These are phyloP conservation scores for Lepus europaeus DNA, from an alignment of 2,113 vertebrate species.

Conservation along the genomic window DNA sequence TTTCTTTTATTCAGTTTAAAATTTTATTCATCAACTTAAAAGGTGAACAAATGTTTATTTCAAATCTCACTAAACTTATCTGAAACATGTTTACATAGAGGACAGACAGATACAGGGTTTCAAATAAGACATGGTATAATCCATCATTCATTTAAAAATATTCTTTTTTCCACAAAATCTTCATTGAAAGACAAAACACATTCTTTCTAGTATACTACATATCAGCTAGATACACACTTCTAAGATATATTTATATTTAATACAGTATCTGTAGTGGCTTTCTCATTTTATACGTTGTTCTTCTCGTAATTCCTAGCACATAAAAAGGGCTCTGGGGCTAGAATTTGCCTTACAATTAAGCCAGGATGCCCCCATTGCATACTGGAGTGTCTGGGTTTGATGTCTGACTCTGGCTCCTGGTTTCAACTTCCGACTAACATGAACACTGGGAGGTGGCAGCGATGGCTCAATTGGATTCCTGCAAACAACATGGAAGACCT, in stretches of 20 bases:
- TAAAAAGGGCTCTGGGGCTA: not conserved
- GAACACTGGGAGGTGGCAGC: too few species aligned
- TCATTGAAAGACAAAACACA: not conserved
- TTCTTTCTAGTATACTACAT: too few species aligned
- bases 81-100: conserved; percentile 35
- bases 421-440: too few species aligned
- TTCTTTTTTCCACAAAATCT: conserved; percentile 21
- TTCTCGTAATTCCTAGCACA: not conserved
- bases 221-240: too few species aligned
- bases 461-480: too few species aligned
- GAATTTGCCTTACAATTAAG: too few species aligned
- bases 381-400: too few species aligned
- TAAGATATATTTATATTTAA: too few species aligned
- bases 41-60: not conserved
- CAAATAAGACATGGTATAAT: conserved; percentile 60
- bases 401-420: too few species aligned
- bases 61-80: conserved; percentile 43
- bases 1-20: not conserved
- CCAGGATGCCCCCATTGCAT: too few species aligned
- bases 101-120: conserved; percentile 59
- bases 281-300: not conserved
- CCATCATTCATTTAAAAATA: conserved; percentile 26
- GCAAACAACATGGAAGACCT: too few species aligned
- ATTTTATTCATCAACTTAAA: too few species aligned
- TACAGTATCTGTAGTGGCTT: not conserved